Evolutionary conservation across 2,888 invertebrate species (phyloP).

Genomic region (Mythimna albipuncta): DNA sequence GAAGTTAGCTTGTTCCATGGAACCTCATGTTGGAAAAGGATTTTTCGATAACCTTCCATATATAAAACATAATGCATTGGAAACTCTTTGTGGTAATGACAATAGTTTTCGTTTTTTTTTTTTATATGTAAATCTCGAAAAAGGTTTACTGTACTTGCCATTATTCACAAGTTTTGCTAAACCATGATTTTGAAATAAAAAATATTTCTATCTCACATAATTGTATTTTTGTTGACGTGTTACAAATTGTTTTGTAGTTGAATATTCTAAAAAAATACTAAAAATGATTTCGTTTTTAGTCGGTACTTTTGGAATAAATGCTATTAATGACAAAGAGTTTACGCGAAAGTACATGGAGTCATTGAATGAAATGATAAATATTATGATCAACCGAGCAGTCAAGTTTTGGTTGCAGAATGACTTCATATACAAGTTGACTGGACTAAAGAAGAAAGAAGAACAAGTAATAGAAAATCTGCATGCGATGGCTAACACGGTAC

Average conservation of each 20-base stretch:
- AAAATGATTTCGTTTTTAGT: constrained; percentile 8
- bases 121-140: too few relatives aligned
- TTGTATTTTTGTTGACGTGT: too few relatives aligned
- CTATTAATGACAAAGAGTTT: constrained; percentile 8
- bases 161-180: too few relatives aligned
- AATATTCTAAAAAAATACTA: too few relatives aligned
- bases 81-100: constrained; percentile 29
- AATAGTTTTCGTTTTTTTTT: too few relatives aligned
- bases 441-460: constrained; percentile 27
- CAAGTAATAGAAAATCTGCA: neutral
- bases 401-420: neutral
- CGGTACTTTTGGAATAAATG: constrained; percentile 18
- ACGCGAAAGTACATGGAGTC: constrained; percentile 17
- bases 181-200: too few relatives aligned
- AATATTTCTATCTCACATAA: too few relatives aligned
- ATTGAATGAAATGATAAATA: neutral
- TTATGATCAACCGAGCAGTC: neutral
- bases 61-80: constrained; percentile 21
- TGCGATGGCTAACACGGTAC: constrained; percentile 18
- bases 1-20: constrained; percentile 5
- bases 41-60: constrained; percentile 2
- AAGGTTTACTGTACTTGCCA: too few relatives aligned
- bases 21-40: constrained; percentile 17
- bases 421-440: constrained; percentile 11
- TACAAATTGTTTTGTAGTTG: too few relatives aligned